phyloP scores from a whole-genome alignment of 2,113 vertebrate genomes.

The Eidolon helvum region DNA sequence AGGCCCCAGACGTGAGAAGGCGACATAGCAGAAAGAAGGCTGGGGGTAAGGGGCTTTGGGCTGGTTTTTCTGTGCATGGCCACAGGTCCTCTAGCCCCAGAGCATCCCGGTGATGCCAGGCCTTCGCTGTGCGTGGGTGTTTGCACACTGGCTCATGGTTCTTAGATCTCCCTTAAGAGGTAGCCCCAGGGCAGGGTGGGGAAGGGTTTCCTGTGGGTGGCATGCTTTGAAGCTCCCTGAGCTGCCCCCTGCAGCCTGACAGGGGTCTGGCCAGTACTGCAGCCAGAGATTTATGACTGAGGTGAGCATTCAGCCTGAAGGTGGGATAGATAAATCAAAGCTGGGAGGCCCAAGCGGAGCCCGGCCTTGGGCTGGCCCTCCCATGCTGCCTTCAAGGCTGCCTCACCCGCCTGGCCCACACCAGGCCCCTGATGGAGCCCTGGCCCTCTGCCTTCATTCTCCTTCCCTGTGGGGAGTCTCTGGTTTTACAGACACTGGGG shows the following conservation, averaged over 20 bases:
- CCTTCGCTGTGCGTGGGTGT: neutral
- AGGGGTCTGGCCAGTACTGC: neutral
- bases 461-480: neutral
- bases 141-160: neutral
- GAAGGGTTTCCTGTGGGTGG: neutral
- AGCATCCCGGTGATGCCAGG: neutral
- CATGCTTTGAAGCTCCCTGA: neutral
- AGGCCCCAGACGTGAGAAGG: neutral
- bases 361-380: neutral
- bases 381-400: neutral
- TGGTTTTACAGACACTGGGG: neutral
- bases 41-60: neutral
- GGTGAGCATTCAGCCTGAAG: neutral
- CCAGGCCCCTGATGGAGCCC: neutral
- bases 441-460: neutral
- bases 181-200: neutral
- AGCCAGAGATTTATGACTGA: neutral
- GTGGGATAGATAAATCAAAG: neutral
- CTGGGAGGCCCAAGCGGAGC: neutral
- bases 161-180: neutral
- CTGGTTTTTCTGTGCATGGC: accelerated
- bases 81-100: neutral
- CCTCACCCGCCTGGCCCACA: neutral
- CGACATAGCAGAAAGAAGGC: neutral
- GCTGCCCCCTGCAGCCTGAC: neutral